phyloP scores from a whole-genome alignment of 2,797 vertebrate genomes.

The Anolis apletophallus region DNA sequence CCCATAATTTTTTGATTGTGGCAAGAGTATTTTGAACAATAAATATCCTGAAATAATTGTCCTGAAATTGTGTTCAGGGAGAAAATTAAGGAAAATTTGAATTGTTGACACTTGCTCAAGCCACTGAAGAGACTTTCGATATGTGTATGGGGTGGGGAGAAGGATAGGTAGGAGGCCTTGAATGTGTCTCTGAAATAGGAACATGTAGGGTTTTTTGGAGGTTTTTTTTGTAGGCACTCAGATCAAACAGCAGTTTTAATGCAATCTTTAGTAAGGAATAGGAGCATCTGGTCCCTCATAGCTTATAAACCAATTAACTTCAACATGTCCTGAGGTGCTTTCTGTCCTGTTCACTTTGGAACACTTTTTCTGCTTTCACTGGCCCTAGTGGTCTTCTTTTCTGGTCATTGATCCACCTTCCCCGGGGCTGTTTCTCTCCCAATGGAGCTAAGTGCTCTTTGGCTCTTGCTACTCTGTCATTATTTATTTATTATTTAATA shows the following conservation, averaged over 20 bases:
- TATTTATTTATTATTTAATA: no score
- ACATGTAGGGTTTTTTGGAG: no score
- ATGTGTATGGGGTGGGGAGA: background rate
- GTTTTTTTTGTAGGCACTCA: no score
- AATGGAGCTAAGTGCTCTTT: background rate
- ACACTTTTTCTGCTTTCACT: background rate
- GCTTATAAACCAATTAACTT: background rate
- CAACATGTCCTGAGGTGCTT: background rate
- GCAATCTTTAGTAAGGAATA: background rate
- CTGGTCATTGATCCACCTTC: background rate
- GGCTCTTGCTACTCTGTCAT: no score
- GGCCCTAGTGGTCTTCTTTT: background rate
- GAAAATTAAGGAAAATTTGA: background rate
- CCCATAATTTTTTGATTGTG: background rate
- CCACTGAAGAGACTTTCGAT: background rate
- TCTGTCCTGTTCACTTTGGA: no score
- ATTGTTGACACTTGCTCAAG: background rate
- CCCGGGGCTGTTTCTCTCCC: background rate
- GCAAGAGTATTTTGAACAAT: background rate
- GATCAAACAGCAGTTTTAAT: background rate
- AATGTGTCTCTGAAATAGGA: background rate
- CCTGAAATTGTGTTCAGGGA: background rate
- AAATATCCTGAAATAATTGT: background rate
- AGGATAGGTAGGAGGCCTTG: background rate
- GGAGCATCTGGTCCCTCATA: background rate